Percentiles rank a stretch among this genome's conserved stretches.
Evolutionary conservation across 2,113 vertebrate species (phyloP).

Genomic region (Apistogramma diplotaenia): DNA sequence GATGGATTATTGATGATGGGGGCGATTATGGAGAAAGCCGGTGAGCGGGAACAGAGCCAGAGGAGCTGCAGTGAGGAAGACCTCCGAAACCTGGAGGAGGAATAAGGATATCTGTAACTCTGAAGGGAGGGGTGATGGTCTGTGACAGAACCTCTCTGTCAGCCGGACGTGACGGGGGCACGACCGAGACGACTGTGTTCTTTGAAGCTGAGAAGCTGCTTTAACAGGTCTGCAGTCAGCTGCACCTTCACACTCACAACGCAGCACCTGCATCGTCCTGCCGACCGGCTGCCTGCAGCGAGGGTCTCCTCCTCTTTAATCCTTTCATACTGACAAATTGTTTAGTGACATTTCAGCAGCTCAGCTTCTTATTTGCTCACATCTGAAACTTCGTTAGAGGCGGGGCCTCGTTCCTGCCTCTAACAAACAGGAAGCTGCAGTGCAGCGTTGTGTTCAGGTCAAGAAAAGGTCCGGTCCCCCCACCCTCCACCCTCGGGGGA

Average conservation of each 20-base stretch:
- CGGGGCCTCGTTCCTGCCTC: background rate
- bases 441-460: background rate
- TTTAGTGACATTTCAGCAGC: background rate
- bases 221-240: too few species aligned
- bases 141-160: too few species aligned
- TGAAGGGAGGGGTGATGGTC: too few species aligned
- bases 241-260: too few species aligned
- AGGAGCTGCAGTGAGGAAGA: background rate
- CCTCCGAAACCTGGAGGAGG: background rate
- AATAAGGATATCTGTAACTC: background rate
- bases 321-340: too few species aligned
- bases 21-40: too few species aligned
- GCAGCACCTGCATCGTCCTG: background rate
- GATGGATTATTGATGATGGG: too few species aligned
- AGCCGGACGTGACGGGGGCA: too few species aligned
- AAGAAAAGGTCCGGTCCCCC: constrained; percentile 4
- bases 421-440: constrained; percentile 28
- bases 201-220: too few species aligned
- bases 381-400: background rate
- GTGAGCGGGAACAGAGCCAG: background rate
- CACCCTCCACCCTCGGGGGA: background rate
- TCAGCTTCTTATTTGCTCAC: background rate
- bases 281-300: background rate
- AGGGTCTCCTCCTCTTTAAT: too few species aligned
- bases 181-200: too few species aligned